phyloP scores from a whole-genome alignment of 2,113 vertebrate species.

The Tamias sibiricus region DNA sequence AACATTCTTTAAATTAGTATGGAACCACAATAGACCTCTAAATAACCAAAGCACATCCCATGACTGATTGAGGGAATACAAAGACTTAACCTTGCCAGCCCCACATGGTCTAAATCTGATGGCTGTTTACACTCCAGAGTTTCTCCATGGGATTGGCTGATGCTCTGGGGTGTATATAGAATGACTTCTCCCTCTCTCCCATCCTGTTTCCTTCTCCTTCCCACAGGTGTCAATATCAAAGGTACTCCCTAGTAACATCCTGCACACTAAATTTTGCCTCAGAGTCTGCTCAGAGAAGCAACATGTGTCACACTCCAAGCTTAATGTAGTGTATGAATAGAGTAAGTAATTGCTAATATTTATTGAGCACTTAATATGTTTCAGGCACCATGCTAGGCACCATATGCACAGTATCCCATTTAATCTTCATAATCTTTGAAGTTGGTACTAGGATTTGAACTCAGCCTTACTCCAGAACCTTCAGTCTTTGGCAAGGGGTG shows the following conservation, averaged over 20 bases:
- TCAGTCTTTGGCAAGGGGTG: not conserved
- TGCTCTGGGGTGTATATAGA: not conserved
- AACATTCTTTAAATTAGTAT: too few species aligned
- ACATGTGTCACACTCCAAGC: not conserved
- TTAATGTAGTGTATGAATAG: too few species aligned
- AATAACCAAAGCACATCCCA: too few species aligned
- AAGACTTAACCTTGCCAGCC: not conserved
- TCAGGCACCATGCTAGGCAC: too few species aligned
- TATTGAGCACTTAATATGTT: not conserved
- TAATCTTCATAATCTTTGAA: constrained; percentile 3
- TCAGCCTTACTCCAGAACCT: not conserved
- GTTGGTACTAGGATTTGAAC: not conserved
- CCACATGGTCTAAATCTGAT: not conserved
- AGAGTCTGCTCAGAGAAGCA: not conserved
- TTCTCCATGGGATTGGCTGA: not conserved
- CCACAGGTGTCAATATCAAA: not conserved
- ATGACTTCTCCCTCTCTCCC: not conserved
- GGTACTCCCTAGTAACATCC: not conserved
- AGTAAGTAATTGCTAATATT: not conserved
- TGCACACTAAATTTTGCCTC: not conserved
- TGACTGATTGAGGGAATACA: too few species aligned
- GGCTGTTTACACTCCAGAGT: not conserved
- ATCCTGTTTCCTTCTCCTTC: not conserved
- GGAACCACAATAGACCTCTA: too few species aligned
- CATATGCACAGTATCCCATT: not conserved